A percentile compares a stretch with the other conserved stretches of the same genome.
Conservation (phyloP, 2,888 invertebrate species). For the Synergus umbraculus region DNA sequence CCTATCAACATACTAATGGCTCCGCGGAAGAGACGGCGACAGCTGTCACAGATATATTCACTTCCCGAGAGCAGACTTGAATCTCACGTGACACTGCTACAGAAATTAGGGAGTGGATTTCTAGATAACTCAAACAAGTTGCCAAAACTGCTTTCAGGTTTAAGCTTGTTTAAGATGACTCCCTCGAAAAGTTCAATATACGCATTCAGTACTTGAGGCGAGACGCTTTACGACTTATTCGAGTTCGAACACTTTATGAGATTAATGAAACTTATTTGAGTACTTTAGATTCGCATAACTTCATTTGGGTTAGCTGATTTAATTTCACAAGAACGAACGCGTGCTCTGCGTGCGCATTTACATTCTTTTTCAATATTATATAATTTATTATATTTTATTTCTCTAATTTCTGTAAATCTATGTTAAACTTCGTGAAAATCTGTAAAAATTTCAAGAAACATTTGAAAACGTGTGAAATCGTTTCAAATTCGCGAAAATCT, state of each 20-base stretch:
- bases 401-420: too few species aligned
- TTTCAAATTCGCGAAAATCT: too few species aligned
- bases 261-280: constrained; percentile 28
- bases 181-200: constrained; percentile 47
- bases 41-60: constrained; percentile 41
- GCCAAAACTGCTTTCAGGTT: constrained; percentile 44
- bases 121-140: constrained; percentile 57
- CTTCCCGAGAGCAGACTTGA: constrained; percentile 44
- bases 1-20: constrained; percentile 41
- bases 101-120: constrained; percentile 52
- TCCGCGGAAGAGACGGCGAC: constrained; percentile 37
- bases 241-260: constrained; percentile 11
- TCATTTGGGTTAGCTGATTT: background rate
- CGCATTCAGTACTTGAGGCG: constrained; percentile 29
- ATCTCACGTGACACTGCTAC: constrained; percentile 48
- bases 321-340: background rate
- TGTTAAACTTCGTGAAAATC: too few species aligned
- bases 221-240: constrained; percentile 3
- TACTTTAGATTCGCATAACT: background rate
- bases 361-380: too few species aligned
- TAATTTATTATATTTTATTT: too few species aligned
- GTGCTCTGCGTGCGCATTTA: too few species aligned
- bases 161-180: constrained; percentile 52
- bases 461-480: too few species aligned
- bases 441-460: too few species aligned